phyloP scores from a whole-genome alignment of 2,113 vertebrate species.

The Ceuthmochares aereus region DNA sequence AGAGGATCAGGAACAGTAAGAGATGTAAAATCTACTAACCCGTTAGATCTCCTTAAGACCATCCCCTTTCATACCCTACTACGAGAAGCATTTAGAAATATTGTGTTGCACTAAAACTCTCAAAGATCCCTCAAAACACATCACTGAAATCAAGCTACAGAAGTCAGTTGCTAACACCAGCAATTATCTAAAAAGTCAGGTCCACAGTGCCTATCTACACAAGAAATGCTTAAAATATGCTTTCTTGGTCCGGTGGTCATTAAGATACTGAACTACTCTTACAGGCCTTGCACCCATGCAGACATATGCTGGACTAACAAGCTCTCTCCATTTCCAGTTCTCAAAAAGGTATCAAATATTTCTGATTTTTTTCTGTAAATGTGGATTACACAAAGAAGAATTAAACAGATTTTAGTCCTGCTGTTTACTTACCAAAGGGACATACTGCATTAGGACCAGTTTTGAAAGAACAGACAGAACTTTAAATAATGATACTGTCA shows the following conservation, averaged over 20 bases:
- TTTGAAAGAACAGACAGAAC: neutral
- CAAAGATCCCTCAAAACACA: neutral
- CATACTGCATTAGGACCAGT: neutral
- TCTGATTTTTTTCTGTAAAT: neutral
- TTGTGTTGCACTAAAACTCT: neutral
- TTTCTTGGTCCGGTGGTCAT: neutral
- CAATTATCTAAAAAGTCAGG: neutral
- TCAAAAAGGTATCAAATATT: neutral
- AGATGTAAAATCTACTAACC: neutral
- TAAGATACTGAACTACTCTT: neutral
- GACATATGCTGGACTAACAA: neutral
- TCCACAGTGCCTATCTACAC: neutral
- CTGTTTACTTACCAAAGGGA: neutral
- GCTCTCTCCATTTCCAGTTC: neutral
- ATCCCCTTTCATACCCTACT: neutral
- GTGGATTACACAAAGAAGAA: neutral
- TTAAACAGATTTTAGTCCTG: neutral
- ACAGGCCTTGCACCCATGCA: neutral
- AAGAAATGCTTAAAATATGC: neutral
- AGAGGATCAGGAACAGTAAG: no score
- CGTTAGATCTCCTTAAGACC: neutral
- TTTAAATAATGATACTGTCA: neutral
- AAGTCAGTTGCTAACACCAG: neutral
- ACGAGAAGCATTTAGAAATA: neutral
- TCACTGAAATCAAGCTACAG: neutral